Evolutionary conservation across 2,797 vertebrate genomes (phyloP), one percentile per base, ranked within the genome.

Genomic region (Brotogeris chrysoptera): DNA sequence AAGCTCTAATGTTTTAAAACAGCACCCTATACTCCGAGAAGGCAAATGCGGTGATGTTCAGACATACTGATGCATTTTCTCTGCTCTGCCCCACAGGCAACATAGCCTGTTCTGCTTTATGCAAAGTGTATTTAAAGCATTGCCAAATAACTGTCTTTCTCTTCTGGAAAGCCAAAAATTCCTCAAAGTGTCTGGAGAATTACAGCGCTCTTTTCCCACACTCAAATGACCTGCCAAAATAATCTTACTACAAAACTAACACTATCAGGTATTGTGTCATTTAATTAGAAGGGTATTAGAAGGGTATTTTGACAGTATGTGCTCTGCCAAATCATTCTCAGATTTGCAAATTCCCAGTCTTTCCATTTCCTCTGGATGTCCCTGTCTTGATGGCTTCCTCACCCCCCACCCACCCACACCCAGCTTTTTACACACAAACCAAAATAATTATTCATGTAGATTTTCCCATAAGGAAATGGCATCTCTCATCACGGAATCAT

Each of bases 181-280:
- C 41, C 46, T 91, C 79, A 60, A 92, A 87, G 39, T 61, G 61
- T 65, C 86, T 63, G 38, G 38, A 87, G 70, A 39, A 85, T 90
- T 52, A 78, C 28, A 82, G 70, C 44, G 27, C 49, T 91, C 79
- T 93, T 90, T 91, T 77, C 52, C 32, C 52, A 86, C 5, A 38
- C 24, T n/a, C 68, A 96, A 81, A 89, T 84, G 44, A 80, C 55
- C 76, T 95, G 93, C 77, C 88, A 93, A 92, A 95, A 95, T 85
- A 88, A 94, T 91, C 73, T 91, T 91, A 69, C 59, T 89, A 92
- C 72, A 94, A 88, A 46, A 28, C 43, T 73, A 88, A 91, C 65
- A 57, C 78, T 91, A 74, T 53, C 49, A 83, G 60, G 53, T 90
- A 81, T 27, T 52, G 21, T 52, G 28, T 47, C 59, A 65, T 49